phyloP scores from a whole-genome alignment of 1,140 invertebrate species.

The Agraylea sexmaculata region DNA sequence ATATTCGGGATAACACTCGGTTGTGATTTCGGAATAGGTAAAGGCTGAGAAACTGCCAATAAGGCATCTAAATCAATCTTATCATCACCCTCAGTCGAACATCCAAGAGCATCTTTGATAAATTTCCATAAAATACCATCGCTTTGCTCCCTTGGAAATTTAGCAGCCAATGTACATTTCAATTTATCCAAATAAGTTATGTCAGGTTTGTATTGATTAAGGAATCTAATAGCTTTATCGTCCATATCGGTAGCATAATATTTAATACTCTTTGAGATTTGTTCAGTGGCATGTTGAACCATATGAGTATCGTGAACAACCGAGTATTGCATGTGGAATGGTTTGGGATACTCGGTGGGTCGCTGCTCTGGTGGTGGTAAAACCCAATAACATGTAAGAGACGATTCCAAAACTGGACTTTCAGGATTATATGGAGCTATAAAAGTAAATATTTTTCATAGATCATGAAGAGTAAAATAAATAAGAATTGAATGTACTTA shows the following conservation, averaged over 20 bases:
- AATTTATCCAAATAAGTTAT: slow-evolving; percentile 70
- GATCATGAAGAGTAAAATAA: slow-evolving; percentile 9
- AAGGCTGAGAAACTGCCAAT: slow-evolving; percentile 41
- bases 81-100: slow-evolving; percentile 40
- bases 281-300: slow-evolving; percentile 68
- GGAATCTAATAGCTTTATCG: slow-evolving; percentile 67
- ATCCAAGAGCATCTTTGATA: slow-evolving; percentile 43
- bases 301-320: slow-evolving; percentile 72
- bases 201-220: slow-evolving; percentile 57
- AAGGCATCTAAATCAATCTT: slow-evolving; percentile 40
- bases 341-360: slow-evolving; percentile 80
- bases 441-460: slow-evolving; percentile 23
- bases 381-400: slow-evolving; percentile 84
- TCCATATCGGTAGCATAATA: slow-evolving; percentile 63
- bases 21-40: slow-evolving; percentile 37
- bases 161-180: slow-evolving; percentile 51
- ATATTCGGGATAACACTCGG: slow-evolving; percentile 34
- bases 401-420: slow-evolving; percentile 63
- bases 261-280: slow-evolving; percentile 76
- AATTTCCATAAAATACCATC: slow-evolving; percentile 52
- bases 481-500: slow-evolving; percentile 36
- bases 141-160: slow-evolving; percentile 53
- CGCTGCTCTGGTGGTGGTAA: slow-evolving; percentile 85
- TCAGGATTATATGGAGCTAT: slow-evolving; percentile 78
- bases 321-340: slow-evolving; percentile 79